phyloP scores from a whole-genome alignment of 2,797 vertebrate species.

The Emydoidea blandingii region DNA sequence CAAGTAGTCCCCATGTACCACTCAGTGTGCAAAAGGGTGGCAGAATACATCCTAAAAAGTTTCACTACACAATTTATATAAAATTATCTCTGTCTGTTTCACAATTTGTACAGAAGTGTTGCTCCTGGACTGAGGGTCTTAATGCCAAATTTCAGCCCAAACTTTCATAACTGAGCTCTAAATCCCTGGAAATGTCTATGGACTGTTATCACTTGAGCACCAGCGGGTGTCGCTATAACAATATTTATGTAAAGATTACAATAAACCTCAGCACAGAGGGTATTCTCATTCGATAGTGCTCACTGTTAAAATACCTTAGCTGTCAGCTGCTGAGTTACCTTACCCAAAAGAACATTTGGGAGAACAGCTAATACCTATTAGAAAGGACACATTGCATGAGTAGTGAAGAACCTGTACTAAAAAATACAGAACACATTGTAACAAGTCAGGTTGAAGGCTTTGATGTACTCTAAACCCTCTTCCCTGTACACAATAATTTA shows the following conservation, averaged over 20 bases:
- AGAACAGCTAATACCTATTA: not conserved
- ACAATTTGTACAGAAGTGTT: not conserved
- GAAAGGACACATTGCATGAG: not conserved
- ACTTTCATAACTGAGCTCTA: not conserved
- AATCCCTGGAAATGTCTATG: not conserved
- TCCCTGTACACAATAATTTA: not conserved
- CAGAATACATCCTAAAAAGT: not conserved
- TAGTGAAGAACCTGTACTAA: rapidly evolving
- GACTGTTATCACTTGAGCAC: not conserved
- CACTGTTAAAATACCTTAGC: not conserved
- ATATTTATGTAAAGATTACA: not conserved
- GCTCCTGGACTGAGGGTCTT: not conserved
- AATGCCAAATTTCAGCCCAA: not conserved
- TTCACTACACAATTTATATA: not conserved
- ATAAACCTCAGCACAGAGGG: not conserved
- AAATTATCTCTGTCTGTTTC: not conserved
- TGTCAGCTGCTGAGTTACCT: not conserved
- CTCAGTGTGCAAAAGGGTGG: not conserved
- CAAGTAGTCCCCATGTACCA: not conserved
- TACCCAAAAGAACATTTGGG: not conserved
- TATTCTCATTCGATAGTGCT: not conserved
- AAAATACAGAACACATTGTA: not conserved
- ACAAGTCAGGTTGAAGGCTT: not conserved
- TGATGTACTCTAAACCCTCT: not conserved
- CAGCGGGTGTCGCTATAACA: not conserved